Evolutionary conservation across 2,113 vertebrate species (phyloP).

Genomic region (Corvus cornix): DNA sequence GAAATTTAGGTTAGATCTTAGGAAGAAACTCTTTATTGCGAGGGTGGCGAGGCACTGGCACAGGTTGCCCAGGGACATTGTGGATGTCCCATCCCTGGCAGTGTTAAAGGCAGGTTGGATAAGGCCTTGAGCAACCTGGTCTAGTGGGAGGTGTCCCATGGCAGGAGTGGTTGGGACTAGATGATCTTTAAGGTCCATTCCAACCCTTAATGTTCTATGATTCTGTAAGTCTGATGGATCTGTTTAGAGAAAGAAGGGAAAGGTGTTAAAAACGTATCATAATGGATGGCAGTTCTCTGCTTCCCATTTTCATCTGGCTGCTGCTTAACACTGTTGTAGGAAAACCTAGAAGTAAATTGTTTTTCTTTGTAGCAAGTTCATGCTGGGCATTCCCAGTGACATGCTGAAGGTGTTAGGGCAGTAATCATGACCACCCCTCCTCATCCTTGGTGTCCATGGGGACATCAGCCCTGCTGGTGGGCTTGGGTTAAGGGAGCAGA

Average conservation of each 20-base stretch:
- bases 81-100: background rate
- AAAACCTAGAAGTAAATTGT: background rate
- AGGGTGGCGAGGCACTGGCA: background rate
- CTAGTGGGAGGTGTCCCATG: background rate
- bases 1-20: background rate
- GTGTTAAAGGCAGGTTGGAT: background rate
- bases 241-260: background rate
- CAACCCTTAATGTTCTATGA: background rate
- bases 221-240: background rate
- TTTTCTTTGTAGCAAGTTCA: background rate
- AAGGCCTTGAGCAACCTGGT: background rate
- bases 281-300: background rate
- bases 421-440: accelerated
- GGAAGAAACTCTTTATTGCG: background rate
- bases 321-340: background rate
- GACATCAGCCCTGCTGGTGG: background rate
- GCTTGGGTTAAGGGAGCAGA: background rate
- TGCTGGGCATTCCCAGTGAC: background rate
- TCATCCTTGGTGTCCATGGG: background rate
- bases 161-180: accelerated
- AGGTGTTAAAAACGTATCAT: accelerated
- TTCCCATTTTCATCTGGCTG: background rate
- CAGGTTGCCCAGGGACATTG: background rate
- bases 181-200: background rate
- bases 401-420: background rate